Evolutionary conservation across 2,113 vertebrate species (phyloP), one percentile per base, ranked within the genome.

Genomic region (Menura novaehollandiae): DNA sequence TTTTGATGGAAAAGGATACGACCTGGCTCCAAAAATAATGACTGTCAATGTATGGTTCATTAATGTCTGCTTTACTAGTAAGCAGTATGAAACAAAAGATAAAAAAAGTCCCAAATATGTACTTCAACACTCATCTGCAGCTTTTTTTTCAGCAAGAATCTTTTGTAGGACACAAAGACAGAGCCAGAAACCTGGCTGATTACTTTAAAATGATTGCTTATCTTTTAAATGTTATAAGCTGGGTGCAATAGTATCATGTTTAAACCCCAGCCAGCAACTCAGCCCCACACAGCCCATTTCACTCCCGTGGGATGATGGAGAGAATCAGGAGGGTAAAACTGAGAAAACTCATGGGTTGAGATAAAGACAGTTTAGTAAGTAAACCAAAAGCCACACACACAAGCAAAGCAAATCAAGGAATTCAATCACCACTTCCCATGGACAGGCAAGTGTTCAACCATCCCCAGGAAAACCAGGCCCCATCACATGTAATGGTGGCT

Each of bases 401-500:
- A 63, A 69, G 41, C 8, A 77, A 37, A 33, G 26, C 18, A 63
- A 28, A 49, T 37, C 47, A 49, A 63, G 22, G 41, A 77, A 56
- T 49, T 56, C 35, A 69, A 4, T 13, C 35, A 69, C 6, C 10
- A 11, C 10, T 49, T 56, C 35, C 26, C 35, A 5, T 12, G 18
- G 56, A 13, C 26, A 56, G 18, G 26, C 18, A 69, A 26, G 8
- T 32, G 63, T 55, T 55, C 55, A 28, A 18, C 63, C 35, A 55
- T 49, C 10, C 41, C 15, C 35, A 24, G 64, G 32, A 71, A 43
- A 49, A 15, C 22, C 13, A 27, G 49, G 22, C 41, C 7, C 22
- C 71, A 55, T 43, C 21, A 35, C 5, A 7, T 23, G 11, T 27
- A 35, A 7, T 0, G 1, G 7, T 43, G 18, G 35, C 35, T 69